Percentiles rank a stretch among this genome's conserved stretches.
phyloP scores from a whole-genome alignment of 2,113 vertebrate genomes.

The Apus apus region DNA sequence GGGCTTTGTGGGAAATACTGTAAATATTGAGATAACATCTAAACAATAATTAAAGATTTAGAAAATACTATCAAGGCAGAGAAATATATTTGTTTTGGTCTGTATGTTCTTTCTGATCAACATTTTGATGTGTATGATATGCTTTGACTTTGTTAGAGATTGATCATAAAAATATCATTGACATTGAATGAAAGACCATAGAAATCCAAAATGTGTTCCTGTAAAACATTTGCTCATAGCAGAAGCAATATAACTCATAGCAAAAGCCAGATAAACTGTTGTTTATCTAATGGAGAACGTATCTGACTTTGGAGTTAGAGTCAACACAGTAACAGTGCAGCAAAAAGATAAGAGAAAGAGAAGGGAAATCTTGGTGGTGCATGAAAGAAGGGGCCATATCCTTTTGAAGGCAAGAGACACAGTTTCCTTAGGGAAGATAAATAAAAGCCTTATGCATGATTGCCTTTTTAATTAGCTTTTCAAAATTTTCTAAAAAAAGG shows the following conservation, averaged over 20 bases:
- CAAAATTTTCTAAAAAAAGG: conserved; percentile 30
- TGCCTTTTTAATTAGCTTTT: conserved; percentile 63
- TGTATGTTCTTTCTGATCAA: not conserved
- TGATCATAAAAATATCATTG: not conserved
- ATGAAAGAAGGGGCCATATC: not conserved
- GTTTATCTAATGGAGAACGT: conserved; percentile 10
- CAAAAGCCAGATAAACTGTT: not conserved
- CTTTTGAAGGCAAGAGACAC: conserved; percentile 33
- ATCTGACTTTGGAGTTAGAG: conserved; percentile 12
- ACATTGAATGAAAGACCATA: not conserved
- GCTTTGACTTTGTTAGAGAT: not conserved
- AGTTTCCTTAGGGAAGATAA: conserved; percentile 40
- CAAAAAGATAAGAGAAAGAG: conserved; percentile 9
- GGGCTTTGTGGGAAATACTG: not conserved
- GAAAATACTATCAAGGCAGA: not conserved
- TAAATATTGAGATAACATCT: not conserved
- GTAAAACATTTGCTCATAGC: not conserved
- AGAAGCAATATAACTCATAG: not conserved
- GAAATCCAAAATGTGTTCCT: not conserved
- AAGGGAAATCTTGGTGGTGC: conserved; percentile 27
- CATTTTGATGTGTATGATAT: not conserved
- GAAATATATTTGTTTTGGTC: not conserved
- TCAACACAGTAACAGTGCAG: not conserved
- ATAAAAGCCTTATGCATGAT: conserved; percentile 17
- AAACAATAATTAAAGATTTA: not conserved